Evolutionary conservation across 2,888 invertebrate species (phyloP).

Genomic region (Tetheella fluctuosa): DNA sequence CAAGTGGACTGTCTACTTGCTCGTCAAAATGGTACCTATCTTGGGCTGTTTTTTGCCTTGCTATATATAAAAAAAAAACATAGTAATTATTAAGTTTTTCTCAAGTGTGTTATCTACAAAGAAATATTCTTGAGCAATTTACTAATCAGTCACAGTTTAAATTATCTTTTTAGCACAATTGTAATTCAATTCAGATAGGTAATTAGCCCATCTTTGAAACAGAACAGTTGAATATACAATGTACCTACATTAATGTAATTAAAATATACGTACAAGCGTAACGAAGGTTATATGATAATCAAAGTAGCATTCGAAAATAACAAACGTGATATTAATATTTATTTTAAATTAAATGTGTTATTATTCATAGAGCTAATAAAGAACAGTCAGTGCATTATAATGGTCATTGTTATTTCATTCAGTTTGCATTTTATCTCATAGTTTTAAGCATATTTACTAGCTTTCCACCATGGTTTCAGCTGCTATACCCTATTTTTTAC

Average conservation of each 20-base stretch:
- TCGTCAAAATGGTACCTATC: too few relatives aligned
- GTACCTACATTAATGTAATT: background rate
- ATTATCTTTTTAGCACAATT: background rate
- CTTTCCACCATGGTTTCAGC: too few relatives aligned
- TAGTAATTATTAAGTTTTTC: too few relatives aligned
- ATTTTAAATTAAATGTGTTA: background rate
- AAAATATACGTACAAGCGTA: background rate
- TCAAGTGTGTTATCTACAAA: too few relatives aligned
- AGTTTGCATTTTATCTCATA: background rate
- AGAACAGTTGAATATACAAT: background rate
- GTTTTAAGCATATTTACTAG: too few relatives aligned
- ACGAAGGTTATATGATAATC: background rate
- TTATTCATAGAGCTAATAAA: background rate
- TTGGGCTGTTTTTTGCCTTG: too few relatives aligned
- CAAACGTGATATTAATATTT: background rate
- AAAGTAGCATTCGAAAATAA: background rate
- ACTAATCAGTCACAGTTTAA: too few relatives aligned
- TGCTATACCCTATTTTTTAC: too few relatives aligned
- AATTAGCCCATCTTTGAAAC: background rate
- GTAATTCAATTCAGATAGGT: background rate
- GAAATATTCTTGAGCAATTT: too few relatives aligned
- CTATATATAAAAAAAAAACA: too few relatives aligned
- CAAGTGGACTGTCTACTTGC: too few relatives aligned
- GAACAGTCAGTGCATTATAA: background rate
- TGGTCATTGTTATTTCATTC: background rate